Evolutionary conservation across 1,140 invertebrate species (phyloP), one percentile per base, ranked within the genome.

Genomic region (Habropoda laboriosa): DNA sequence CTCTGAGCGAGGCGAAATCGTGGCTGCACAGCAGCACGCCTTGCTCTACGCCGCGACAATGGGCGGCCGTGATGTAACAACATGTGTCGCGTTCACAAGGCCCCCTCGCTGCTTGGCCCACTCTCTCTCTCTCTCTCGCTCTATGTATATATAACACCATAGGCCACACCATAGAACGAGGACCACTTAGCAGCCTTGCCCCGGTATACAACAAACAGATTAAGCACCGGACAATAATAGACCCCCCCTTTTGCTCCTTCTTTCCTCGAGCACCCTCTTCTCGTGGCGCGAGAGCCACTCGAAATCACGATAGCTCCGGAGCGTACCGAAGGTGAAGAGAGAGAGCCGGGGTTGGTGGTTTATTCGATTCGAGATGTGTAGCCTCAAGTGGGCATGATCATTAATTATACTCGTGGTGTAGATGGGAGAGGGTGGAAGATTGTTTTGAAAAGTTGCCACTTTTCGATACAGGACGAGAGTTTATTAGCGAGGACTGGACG

Each of bases 131-230:
- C n/a, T n/a, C n/a, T 38, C 42, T 57, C 78, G 4, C 35, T 47
- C 68, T 61, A 61, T 45, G 51, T 78, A 60, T n/a, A n/a, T n/a
- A n/a, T n/a, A n/a, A n/a, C 85, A 49, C 53, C 80, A 77, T 80
- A 81, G 83, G 74, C 81, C 77, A 74, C 77, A 74, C 66, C 66
- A 70, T 86, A 87, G 87, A 89, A 90, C 85, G 89, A 89, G 85
- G 88, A 92, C 91, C 91, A 92, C 91, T 92, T 92, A 92, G 91
- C 91, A 92, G 91, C 87, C 89, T n/a, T 86, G 86, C 82, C 85
- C 21, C 86, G 86, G 90, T 91, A 83, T 92, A 92, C 91, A 91
- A 91, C 92, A 92, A 92, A 92, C 92, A 91, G 92, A 92, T 92
- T 92, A 92, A 89, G 87, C 83, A 66, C 72, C 80, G 82, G 78